Evolutionary conservation across 2,113 vertebrate genomes (phyloP).

Genomic region (Vombatus ursinus): DNA sequence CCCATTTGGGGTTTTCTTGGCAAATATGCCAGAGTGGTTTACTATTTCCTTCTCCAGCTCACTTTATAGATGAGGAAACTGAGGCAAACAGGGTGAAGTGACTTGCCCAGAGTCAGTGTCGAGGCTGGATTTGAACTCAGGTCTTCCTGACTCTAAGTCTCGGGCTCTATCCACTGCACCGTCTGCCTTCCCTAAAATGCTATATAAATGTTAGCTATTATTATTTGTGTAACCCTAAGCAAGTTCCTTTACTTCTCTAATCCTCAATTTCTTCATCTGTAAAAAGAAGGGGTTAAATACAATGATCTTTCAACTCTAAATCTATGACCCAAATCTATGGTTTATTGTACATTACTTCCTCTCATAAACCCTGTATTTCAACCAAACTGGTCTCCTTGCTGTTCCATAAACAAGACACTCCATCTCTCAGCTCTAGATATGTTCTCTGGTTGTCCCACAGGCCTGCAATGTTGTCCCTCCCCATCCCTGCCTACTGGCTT

Average conservation of each 20-base stretch:
- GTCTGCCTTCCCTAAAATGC: not conserved
- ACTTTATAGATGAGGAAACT: not conserved
- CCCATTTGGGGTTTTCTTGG: not conserved
- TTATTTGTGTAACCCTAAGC: not conserved
- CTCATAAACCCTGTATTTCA: not conserved
- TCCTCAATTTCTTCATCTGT: conserved; percentile 2
- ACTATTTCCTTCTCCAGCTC: not conserved
- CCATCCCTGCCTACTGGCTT: not conserved
- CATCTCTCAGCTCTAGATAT: not conserved
- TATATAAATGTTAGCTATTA: not conserved
- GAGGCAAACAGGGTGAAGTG: not conserved
- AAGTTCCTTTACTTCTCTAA: not conserved
- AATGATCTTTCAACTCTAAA: conserved; percentile 13
- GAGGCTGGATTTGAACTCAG: too few species aligned
- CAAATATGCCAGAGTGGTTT: not conserved
- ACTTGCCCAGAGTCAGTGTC: not conserved
- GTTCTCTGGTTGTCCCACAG: not conserved
- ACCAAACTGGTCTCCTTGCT: not conserved
- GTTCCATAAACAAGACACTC: not conserved
- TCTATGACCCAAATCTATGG: too few species aligned
- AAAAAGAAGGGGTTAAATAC: conserved; percentile 40
- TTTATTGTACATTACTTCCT: not conserved
- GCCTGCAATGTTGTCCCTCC: not conserved
- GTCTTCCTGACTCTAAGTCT: not conserved
- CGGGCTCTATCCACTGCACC: not conserved